Base-by-base conservation (phyloP, 2,797 vertebrate genomes). In the Eurystomus glaucurus region DNA sequence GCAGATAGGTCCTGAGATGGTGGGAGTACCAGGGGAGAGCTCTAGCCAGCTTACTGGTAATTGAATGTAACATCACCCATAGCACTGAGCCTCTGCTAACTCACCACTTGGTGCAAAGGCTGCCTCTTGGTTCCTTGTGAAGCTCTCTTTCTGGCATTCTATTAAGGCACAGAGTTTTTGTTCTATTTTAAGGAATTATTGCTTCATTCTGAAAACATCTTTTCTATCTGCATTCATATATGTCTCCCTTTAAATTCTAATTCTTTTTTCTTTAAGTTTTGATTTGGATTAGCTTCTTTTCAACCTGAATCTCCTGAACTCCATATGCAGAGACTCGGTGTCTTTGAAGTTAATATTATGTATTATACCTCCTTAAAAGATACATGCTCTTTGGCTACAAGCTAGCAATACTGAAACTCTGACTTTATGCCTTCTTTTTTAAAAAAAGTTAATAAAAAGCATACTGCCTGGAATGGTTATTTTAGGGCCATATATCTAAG, bases 401-500 rank as follows among this genome's bases (percentile, higher is more conserved):
- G 23, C 19, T 76, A 60, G 43, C 7, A 79, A 37, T 35, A 72
- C 22, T 39, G 20, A 76, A 92, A 64, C 2, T 25, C 35, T 41
- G 62, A 71, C 1, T 35, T 41, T 13, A 82, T 69, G 15, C 2
- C 19, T 35, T 26, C 61, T 70, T 78, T 46, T 25, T 4, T 66
- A 37, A 35, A 35, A 28, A 21, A n/a, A 37, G 26, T 69, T 91
- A 87, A 90, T 89, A 75, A 95, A 91, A 90, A 75, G 3, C 33
- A 39, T 35, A 26, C 18, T 94, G 52, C 28, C 57, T 80, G 45
- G 45, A 70, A 90, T 83, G 85, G 43, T 57, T 83, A 80, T 75
- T 91, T 86, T 75, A 71, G 57, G 48, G 41, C 71, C 71, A 57
- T 71, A 93, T 88, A 93, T 88, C 87, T 81, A 71, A 68, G 52